A percentile compares a stretch with the other conserved stretches of the same genome.
These are phyloP conservation scores for Vanacampus margaritifer DNA, from an alignment of 2,113 vertebrate species.

Conservation along the genomic window DNA sequence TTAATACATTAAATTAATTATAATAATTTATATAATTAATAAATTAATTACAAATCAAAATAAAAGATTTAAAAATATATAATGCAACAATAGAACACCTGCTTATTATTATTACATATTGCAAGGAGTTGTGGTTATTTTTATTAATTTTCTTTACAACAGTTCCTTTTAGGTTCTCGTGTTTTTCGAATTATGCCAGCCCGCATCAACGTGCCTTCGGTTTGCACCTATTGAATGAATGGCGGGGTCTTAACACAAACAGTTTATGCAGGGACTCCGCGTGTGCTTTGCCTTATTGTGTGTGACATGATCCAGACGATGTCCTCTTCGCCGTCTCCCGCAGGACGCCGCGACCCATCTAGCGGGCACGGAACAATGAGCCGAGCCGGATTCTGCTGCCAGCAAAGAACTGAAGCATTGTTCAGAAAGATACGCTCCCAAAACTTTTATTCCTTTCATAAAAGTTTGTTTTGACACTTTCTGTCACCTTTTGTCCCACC, in stretches of 20 bases:
- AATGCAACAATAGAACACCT: too few relatives aligned
- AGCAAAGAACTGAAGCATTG: neutral
- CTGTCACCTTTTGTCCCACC: constrained; percentile 19
- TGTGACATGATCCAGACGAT: neutral
- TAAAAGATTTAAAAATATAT: too few relatives aligned
- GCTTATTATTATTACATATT: too few relatives aligned
- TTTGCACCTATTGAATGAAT: too few relatives aligned
- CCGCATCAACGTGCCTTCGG: neutral
- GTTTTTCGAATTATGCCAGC: neutral
- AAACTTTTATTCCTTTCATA: neutral
- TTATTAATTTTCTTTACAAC: too few relatives aligned
- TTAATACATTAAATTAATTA: too few relatives aligned
- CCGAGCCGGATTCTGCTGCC: too few relatives aligned
- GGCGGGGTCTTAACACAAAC: neutral
- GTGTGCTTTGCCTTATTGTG: neutral
- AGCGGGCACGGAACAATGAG: too few relatives aligned
- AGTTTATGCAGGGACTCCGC: neutral
- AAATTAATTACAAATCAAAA: too few relatives aligned
- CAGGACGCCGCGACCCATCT: neutral
- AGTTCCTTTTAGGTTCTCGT: too few relatives aligned
- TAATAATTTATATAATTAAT: too few relatives aligned
- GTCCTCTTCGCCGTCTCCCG: neutral
- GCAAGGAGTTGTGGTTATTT: too few relatives aligned
- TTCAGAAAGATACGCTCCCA: neutral
- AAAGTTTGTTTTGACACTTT: constrained; percentile 7